Percentiles rank a stretch among this genome's conserved stretches.
Conservation (phyloP, 2,113 vertebrate genomes). For the Sialia sialis region DNA sequence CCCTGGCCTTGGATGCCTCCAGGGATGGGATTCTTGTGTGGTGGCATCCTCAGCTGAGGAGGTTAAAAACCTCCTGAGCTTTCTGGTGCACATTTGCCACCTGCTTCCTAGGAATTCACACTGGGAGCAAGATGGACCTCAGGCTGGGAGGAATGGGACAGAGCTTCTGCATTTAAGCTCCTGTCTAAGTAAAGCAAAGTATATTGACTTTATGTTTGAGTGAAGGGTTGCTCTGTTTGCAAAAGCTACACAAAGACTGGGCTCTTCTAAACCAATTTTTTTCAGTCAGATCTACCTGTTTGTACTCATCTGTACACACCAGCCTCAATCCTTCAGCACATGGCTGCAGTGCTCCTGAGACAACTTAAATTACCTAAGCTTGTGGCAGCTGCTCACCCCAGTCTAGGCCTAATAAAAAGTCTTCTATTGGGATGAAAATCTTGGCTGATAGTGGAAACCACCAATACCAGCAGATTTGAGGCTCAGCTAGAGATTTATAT, state of each 20-base stretch:
- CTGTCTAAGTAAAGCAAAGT: background rate
- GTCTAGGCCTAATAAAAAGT: background rate
- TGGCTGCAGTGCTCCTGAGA: background rate
- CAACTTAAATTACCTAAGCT: background rate
- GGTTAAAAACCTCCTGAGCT: background rate
- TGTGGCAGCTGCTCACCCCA: background rate
- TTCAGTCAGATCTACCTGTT: background rate
- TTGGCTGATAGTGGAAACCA: background rate
- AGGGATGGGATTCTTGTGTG: background rate
- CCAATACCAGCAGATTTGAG: background rate
- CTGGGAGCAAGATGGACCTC: background rate
- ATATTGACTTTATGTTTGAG: background rate
- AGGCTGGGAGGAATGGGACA: background rate
- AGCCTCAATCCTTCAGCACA: background rate
- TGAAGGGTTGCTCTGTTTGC: background rate
- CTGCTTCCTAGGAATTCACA: background rate
- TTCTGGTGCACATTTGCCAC: background rate
- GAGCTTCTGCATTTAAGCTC: background rate
- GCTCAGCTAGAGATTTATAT: background rate
- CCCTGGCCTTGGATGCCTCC: fast-evolving
- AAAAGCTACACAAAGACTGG: background rate
- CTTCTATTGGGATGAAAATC: background rate
- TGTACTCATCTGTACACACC: background rate
- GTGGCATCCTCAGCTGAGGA: background rate
- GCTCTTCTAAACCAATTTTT: background rate